Conservation (phyloP, 2,113 vertebrate species). For the Clarias magur region DNA sequence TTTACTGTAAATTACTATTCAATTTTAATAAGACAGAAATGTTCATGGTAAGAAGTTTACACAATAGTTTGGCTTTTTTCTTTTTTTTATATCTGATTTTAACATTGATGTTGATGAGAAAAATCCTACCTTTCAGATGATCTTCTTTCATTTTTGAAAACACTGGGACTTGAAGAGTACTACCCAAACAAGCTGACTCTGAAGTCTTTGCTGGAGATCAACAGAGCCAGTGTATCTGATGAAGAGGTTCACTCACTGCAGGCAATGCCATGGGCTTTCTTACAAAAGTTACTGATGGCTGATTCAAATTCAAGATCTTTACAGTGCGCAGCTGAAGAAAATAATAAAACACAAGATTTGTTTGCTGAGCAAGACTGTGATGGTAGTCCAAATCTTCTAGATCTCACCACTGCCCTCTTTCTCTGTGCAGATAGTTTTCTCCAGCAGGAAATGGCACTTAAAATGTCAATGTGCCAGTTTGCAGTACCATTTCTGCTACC, state of each 20-base stretch:
- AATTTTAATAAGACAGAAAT: too few species aligned
- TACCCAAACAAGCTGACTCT: constrained; percentile 60
- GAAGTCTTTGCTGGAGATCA: constrained; percentile 54
- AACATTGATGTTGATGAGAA: background rate
- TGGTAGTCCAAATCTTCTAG: constrained; percentile 57
- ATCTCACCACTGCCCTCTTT: constrained; percentile 70
- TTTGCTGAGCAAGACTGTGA: background rate
- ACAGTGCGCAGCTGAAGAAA: background rate
- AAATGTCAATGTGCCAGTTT: constrained; percentile 67
- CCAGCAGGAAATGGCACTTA: constrained; percentile 68
- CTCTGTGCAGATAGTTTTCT: constrained; percentile 67
- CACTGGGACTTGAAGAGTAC: constrained; percentile 43
- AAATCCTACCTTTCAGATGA: background rate
- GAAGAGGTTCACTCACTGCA: background rate
- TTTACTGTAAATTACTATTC: too few species aligned
- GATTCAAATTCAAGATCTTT: constrained; percentile 52
- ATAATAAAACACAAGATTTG: constrained; percentile 10
- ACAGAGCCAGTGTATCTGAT: constrained; percentile 30
- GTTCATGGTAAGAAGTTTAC: too few species aligned
- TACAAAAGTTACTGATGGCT: constrained; percentile 54
- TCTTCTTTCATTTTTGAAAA: background rate
- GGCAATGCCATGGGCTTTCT: constrained; percentile 52
- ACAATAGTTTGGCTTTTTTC: background rate
- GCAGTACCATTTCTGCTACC: constrained; percentile 75
- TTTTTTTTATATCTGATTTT: background rate